Percentiles rank a stretch among this genome's conserved stretches.
phyloP scores from a whole-genome alignment of 2,888 invertebrate genomes.

The Keiferia lycopersicella region DNA sequence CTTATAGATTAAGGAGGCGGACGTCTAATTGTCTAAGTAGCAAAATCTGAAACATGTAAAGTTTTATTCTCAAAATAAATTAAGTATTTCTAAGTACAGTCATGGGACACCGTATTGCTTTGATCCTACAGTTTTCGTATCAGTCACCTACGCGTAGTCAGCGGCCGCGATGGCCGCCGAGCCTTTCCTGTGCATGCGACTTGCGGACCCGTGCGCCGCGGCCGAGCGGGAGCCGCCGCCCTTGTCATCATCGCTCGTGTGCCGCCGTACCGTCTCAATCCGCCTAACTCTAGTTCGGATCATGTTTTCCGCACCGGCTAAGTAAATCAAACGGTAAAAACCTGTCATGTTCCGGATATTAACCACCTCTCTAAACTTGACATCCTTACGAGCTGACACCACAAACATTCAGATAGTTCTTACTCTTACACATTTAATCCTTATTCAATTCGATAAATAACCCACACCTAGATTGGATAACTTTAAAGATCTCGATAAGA shows the following conservation, averaged over 20 bases:
- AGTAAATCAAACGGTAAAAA: constrained; percentile 70
- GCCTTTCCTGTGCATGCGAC: constrained; percentile 53
- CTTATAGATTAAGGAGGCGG: constrained; percentile 76
- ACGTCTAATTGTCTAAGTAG: constrained; percentile 75
- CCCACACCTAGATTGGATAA: constrained; percentile 75
- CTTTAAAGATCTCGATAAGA: constrained; percentile 62
- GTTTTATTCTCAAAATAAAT: constrained; percentile 79
- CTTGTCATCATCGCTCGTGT: constrained; percentile 32
- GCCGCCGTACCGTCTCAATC: constrained; percentile 47
- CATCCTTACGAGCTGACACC: constrained; percentile 68
- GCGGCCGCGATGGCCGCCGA: constrained; percentile 48
- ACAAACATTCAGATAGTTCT: constrained; percentile 71
- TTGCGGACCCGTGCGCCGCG: constrained; percentile 52
- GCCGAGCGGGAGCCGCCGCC: constrained; percentile 33
- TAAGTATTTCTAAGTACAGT: constrained; percentile 79
- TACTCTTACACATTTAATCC: constrained; percentile 71
- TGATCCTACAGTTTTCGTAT: constrained; percentile 68
- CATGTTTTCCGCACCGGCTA: constrained; percentile 65
- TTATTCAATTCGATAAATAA: constrained; percentile 74
- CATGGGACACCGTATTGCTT: constrained; percentile 75
- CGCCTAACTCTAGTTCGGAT: constrained; percentile 53
- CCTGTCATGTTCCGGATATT: constrained; percentile 69
- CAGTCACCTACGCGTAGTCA: constrained; percentile 76
- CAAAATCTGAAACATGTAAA: constrained; percentile 76
- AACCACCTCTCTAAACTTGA: constrained; percentile 71